Evolutionary conservation across 1,140 invertebrate genomes (phyloP).

Genomic region (Pantala flavescens): DNA sequence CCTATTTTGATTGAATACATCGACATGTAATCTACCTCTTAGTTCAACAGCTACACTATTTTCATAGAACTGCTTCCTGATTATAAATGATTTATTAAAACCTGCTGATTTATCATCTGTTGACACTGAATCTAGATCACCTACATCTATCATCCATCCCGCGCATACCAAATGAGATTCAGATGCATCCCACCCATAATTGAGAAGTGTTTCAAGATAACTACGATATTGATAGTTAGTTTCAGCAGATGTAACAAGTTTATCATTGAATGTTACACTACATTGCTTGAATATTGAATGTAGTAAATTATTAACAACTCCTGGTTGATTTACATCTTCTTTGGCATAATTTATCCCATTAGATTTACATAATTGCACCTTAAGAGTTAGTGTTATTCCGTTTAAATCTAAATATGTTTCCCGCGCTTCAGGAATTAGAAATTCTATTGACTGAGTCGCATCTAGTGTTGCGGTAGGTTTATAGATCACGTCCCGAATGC

Average conservation of each 20-base stretch:
- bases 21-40: background rate
- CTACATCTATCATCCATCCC: background rate
- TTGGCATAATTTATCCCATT: background rate
- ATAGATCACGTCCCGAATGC: too few species aligned
- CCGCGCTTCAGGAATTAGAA: too few species aligned
- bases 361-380: too few species aligned
- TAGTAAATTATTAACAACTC: background rate
- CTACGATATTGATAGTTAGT: background rate
- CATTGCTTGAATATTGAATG: background rate
- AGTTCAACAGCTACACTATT: background rate
- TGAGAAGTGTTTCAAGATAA: background rate
- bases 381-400: too few species aligned
- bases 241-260: background rate
- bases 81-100: background rate
- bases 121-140: background rate
- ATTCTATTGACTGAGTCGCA: too few species aligned
- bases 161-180: background rate
- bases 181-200: background rate
- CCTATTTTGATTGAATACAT: background rate
- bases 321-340: background rate
- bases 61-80: background rate
- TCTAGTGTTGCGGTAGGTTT: too few species aligned
- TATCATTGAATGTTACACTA: background rate
- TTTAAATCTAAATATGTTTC: too few species aligned
- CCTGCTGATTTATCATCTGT: background rate